These are phyloP conservation scores for Patiria miniata DNA, from an alignment of 35 echinoderm and acorn worm genomes.

Conservation along the genomic window DNA sequence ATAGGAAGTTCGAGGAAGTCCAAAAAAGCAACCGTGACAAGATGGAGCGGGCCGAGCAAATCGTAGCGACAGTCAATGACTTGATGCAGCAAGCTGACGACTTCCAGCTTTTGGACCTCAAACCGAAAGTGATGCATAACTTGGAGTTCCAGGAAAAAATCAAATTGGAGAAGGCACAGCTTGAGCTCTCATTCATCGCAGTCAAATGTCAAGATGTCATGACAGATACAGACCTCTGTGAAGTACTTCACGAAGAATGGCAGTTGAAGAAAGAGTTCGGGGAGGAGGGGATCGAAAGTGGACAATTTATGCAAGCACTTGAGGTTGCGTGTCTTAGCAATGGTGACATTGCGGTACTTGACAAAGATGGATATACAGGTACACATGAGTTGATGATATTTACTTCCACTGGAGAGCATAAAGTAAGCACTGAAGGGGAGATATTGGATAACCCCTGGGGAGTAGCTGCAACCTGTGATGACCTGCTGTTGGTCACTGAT, in stretches of 20 bases:
- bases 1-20: too few species aligned
- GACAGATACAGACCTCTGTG: not conserved
- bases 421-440: not conserved
- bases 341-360: slow-evolving; percentile 29
- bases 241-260: not conserved
- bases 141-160: not conserved
- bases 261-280: too few species aligned
- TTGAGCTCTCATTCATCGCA: not conserved
- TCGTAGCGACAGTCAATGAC: slow-evolving; percentile 10
- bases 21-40: not conserved
- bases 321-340: slow-evolving; percentile 8
- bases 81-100: too few species aligned
- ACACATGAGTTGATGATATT: not conserved
- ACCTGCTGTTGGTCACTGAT: not conserved
- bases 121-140: not conserved
- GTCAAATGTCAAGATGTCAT: too few species aligned
- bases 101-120: slow-evolving; percentile 7
- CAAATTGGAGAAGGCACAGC: not conserved
- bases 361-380: not conserved
- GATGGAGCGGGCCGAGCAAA: not conserved
- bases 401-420: not conserved
- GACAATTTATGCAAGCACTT: not conserved
- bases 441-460: not conserved
- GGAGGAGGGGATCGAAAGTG: not conserved
- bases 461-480: not conserved